A percentile compares a stretch with the other conserved stretches of the same genome.
phyloP scores from a whole-genome alignment of 2,888 invertebrate species.

The Stratiomys singularior region DNA sequence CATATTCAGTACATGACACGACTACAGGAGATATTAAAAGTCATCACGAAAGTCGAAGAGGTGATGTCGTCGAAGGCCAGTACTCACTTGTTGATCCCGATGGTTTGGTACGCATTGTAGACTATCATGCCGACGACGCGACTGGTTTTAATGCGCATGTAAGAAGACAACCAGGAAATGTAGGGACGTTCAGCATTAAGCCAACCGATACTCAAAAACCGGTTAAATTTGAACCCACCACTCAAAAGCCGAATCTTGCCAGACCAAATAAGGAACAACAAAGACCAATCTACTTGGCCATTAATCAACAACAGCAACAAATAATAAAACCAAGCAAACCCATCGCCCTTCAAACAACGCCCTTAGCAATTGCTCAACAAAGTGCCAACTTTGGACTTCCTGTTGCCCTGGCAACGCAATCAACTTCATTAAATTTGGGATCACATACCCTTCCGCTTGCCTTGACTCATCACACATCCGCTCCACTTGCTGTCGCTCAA shows the following conservation, averaged over 20 bases:
- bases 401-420: conserved; percentile 26
- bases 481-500: conserved; percentile 29
- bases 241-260: background rate
- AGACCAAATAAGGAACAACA: background rate
- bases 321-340: conserved; percentile 48
- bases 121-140: conserved; percentile 63
- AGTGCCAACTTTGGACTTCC: conserved; percentile 13
- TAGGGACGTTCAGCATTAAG: background rate
- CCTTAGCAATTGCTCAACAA: conserved; percentile 26
- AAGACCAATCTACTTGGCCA: conserved; percentile 54
- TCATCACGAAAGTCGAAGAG: conserved; percentile 64
- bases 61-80: conserved; percentile 63
- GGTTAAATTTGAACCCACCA: background rate
- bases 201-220: background rate
- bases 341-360: conserved; percentile 15
- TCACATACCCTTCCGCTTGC: conserved; percentile 15
- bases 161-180: conserved; percentile 57
- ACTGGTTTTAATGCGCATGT: conserved; percentile 64
- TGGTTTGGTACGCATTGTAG: conserved; percentile 63
- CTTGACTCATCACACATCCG: conserved; percentile 15
- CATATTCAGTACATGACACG: conserved; percentile 63
- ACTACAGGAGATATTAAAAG: conserved; percentile 65
- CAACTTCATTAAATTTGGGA: conserved; percentile 1
- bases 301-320: conserved; percentile 45
- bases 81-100: conserved; percentile 64